Evolutionary conservation across 2,113 vertebrate species (phyloP), one percentile per base, ranked within the genome.

Genomic region (Lepisosteus osseus): DNA sequence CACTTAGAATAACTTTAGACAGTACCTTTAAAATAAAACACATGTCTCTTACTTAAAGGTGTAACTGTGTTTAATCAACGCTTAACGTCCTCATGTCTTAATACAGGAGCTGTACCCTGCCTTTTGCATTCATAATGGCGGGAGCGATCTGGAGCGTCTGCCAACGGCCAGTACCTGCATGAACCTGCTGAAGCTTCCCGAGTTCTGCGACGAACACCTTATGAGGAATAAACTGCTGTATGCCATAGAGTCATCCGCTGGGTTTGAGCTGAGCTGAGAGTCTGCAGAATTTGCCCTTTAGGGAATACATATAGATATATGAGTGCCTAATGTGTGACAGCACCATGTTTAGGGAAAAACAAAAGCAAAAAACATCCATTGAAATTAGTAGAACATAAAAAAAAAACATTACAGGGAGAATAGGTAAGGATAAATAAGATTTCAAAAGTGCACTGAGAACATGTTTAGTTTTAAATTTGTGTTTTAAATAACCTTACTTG

Each of bases 91-190:
- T 13, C 4, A 67, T n/a, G 40, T 80, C 0, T 84, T 72, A 68
- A 78, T 81, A 15, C 85, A 99, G 97, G 97, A 99, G 86, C 88
- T 99, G 15, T 97, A 98, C 77, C 97, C 97, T 4, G 97, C 96
- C 0, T 99, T 99, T 90, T 99, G 97, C 86, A 95, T 99, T 79
- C 97, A 99, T 88, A 97, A 99, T 0, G 97, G 97, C 14, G 97
- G 97, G 59, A 90, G 84, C 0, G 97, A 99, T 84, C 89, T 98
- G 76, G 97, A 98, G 71, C 91, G 97, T 65, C 89, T 99, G 0
- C 97, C 97, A 77, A 98, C 97, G 0, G 96, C 97, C 88, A 99
- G 97, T 86, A 99, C 97, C 83, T 99, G 97, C 90, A 99, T 99
- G 97, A 99, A 99, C 90, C 94, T 99, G 77, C 92, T 99, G 72